Evolutionary conservation across 2,888 invertebrate genomes (phyloP), one percentile per base, ranked within the genome.

Genomic region (Amiota mariae): DNA sequence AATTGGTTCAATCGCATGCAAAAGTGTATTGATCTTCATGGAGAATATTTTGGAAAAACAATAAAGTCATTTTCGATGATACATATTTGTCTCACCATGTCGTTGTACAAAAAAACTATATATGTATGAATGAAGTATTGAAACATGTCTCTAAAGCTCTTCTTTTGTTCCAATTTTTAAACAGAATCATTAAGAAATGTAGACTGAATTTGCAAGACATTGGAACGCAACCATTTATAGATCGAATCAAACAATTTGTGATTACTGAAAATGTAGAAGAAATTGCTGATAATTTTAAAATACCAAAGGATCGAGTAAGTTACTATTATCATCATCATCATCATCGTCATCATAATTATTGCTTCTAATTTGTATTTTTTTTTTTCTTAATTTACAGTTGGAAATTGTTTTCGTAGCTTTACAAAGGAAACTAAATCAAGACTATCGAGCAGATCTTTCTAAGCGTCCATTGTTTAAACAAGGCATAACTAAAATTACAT

Each of bases 381-480:
- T n/a, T n/a, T n/a, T n/a, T n/a, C n/a, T n/a, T 13, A 6, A 15
- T 70, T 66, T 81, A 12, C 56, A 90, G 90, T 75, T 90, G 8
- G 82, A 87, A 72, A 82, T 87, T 15, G 84, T 90, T 46, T 88
- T 95, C n/a, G 94, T 94, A 76, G 95, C 95, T 0, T 91, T 97
- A 48, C 87, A 89, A 75, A 85, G 89, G 1, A 85, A 89, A 73
- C 79, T 88, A 1, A 84, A 94, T 77, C 94, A 94, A 85, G 97
- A 97, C 88, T 93, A 95, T 78, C 93, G 97, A 75, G 92, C 92
- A 12, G 94, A 93, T 80, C 91, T 92, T 68, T 90, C 91, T 78
- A 92, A 92, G 68, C 91, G 93, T 77, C 96, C 96, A 0, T 90
- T 97, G 10, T 97, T 97, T 86, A 94, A 94, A 72, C 91, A 94